Conservation (phyloP, 2,797 vertebrate species). For the Xyrichtys novacula region DNA sequence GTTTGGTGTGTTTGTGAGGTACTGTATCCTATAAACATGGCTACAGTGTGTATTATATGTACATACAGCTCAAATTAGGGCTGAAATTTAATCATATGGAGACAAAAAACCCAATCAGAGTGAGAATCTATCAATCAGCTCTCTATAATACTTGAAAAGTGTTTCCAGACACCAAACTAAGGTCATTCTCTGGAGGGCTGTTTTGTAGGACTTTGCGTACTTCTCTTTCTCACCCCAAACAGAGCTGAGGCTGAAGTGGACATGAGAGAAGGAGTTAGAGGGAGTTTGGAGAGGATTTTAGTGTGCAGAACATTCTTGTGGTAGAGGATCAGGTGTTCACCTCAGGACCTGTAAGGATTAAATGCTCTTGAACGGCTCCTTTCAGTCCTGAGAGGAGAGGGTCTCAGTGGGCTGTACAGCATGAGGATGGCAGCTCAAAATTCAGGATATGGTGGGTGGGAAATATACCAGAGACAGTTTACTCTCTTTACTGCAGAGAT, state of each 20-base stretch:
- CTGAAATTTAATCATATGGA: neutral
- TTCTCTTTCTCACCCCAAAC: too few species aligned
- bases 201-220: too few species aligned
- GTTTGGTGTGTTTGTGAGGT: neutral
- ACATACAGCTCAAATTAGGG: neutral
- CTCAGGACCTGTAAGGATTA: conserved; percentile 1
- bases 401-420: conserved; percentile 18
- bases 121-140: too few species aligned
- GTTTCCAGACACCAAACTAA: too few species aligned
- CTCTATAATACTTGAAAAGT: too few species aligned
- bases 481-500: too few species aligned
- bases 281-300: neutral
- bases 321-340: neutral
- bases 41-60: neutral
- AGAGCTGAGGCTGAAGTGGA: too few species aligned
- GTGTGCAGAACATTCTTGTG: neutral
- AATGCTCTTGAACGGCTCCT: conserved; percentile 5
- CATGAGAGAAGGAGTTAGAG: neutral
- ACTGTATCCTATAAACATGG: neutral
- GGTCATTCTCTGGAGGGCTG: too few species aligned
- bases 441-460: neutral
- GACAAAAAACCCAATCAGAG: too few species aligned
- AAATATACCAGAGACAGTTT: too few species aligned
- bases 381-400: conserved; percentile 6
- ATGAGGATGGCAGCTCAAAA: conserved; percentile 12